phyloP scores from a whole-genome alignment of 2,797 vertebrate genomes.

The Cichlasoma orientale region DNA sequence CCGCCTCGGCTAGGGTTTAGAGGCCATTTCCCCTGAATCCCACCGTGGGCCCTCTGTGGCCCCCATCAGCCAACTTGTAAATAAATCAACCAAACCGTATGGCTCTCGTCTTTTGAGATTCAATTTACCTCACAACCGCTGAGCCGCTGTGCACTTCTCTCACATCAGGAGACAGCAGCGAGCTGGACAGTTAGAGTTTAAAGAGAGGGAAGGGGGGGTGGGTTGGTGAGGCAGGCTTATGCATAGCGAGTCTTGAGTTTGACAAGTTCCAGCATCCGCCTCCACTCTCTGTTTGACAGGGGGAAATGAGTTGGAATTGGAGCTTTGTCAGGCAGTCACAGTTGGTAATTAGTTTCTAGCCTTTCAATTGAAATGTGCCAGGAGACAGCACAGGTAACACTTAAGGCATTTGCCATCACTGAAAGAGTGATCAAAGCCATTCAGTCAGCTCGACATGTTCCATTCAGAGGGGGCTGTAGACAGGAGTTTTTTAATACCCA shows the following conservation, averaged over 20 bases:
- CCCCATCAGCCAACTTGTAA: slow-evolving; percentile 69
- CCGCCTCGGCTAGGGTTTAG: slow-evolving; percentile 59
- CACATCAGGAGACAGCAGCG: slow-evolving; percentile 44
- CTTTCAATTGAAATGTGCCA: slow-evolving; percentile 59
- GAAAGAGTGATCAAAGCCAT: slow-evolving; percentile 54
- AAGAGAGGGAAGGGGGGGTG: neutral
- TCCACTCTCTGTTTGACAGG: slow-evolving; percentile 38
- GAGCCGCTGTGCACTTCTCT: slow-evolving; percentile 59
- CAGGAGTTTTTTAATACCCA: neutral
- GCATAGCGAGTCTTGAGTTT: slow-evolving; percentile 42
- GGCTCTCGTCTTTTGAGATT: slow-evolving; percentile 70
- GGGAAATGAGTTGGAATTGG: slow-evolving; percentile 50
- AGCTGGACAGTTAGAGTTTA: slow-evolving; percentile 33
- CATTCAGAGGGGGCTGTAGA: neutral
- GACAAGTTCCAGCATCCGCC: slow-evolving; percentile 35
- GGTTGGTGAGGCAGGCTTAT: slow-evolving; percentile 4
- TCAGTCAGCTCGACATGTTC: slow-evolving; percentile 23
- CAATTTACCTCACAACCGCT: slow-evolving; percentile 68
- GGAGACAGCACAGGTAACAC: slow-evolving; percentile 39
- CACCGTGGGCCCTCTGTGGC: slow-evolving; percentile 50
- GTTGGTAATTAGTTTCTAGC: slow-evolving; percentile 67
- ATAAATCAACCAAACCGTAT: slow-evolving; percentile 74
- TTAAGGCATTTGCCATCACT: slow-evolving; percentile 42
- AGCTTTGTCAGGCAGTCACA: slow-evolving; percentile 58
- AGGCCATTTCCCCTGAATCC: slow-evolving; percentile 75